Evolutionary conservation across 1,140 invertebrate genomes (phyloP).

Genomic region (Latrodectus geometricus): DNA sequence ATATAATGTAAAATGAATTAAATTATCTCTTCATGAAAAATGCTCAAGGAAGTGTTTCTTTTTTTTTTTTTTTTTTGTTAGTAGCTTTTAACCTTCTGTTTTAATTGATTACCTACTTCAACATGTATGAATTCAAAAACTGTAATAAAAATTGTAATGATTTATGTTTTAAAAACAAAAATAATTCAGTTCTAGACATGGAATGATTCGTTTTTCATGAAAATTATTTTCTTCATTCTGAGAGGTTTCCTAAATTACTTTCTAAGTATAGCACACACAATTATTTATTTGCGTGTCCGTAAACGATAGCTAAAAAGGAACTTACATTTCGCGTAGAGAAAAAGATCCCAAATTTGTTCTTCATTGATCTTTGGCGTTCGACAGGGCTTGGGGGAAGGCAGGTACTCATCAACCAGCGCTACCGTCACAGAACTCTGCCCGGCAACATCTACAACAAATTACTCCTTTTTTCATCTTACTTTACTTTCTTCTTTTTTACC

Average conservation of each 20-base stretch:
- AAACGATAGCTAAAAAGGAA: conserved; percentile 50
- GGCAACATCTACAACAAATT: conserved; percentile 59
- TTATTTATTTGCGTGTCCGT: conserved; percentile 58
- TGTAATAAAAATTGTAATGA: conserved; percentile 17
- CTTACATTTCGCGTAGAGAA: conserved; percentile 40
- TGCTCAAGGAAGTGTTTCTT: too few species aligned
- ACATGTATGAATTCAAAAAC: conserved; percentile 23
- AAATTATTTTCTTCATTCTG: conserved; percentile 31
- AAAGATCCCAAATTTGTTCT: conserved; percentile 54
- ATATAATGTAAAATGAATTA: too few species aligned
- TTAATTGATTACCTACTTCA: background rate
- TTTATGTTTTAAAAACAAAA: conserved; percentile 3
- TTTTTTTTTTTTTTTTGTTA: too few species aligned
- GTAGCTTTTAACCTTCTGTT: background rate
- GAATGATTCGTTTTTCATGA: conserved; percentile 33
- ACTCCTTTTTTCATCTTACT: conserved; percentile 54
- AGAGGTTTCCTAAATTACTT: conserved; percentile 55
- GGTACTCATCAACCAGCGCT: conserved; percentile 47
- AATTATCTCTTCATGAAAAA: too few species aligned
- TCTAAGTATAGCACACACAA: conserved; percentile 48
- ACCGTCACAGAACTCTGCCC: conserved; percentile 56
- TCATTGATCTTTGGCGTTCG: conserved; percentile 56
- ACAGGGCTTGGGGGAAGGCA: conserved; percentile 22
- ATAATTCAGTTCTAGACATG: conserved; percentile 32
- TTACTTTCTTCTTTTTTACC: conserved; percentile 26